Percentiles rank a stretch among this genome's conserved stretches.
phyloP scores from a whole-genome alignment of 2,113 vertebrate genomes.

The Istiophorus platypterus region DNA sequence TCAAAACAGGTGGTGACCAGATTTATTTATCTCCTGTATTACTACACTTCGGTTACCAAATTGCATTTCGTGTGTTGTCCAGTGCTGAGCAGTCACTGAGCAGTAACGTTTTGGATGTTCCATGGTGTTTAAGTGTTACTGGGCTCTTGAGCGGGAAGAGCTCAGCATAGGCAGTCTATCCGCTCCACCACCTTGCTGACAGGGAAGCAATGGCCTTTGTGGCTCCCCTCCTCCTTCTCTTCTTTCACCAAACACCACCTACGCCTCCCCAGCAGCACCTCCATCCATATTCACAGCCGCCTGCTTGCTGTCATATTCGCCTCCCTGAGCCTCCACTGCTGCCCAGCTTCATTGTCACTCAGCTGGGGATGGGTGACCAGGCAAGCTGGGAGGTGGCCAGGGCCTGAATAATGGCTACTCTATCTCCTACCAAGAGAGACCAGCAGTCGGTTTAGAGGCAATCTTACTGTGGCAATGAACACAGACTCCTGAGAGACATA shows the following conservation, averaged over 20 bases:
- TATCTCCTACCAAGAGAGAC: constrained; percentile 62
- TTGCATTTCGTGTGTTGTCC: constrained; percentile 37
- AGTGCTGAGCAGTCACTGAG: constrained; percentile 49
- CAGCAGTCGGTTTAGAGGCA: constrained; percentile 57
- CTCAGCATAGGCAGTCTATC: constrained; percentile 50
- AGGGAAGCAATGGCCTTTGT: constrained; percentile 40
- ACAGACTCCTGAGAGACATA: constrained; percentile 47
- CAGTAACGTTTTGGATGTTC: constrained; percentile 45
- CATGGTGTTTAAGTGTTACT: constrained; percentile 48
- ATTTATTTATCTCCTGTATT: constrained; percentile 47
- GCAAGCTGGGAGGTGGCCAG: constrained; percentile 58
- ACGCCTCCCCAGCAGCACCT: constrained; percentile 22
- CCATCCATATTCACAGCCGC: constrained; percentile 74
- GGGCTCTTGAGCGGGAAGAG: constrained; percentile 41
- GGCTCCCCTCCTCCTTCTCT: constrained; percentile 19
- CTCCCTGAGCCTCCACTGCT: constrained; percentile 57
- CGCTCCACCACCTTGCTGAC: constrained; percentile 68
- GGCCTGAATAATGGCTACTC: constrained; percentile 67
- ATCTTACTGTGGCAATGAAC: constrained; percentile 61
- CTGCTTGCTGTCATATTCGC: constrained; percentile 69
- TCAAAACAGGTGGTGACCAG: constrained; percentile 5
- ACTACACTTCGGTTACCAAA: constrained; percentile 27
- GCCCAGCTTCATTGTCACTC: constrained; percentile 66
- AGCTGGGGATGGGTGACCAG: constrained; percentile 62
- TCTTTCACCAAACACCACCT: constrained; percentile 35